Conservation (phyloP, 2,888 invertebrate species). For the Cryptocephalus primarius region DNA sequence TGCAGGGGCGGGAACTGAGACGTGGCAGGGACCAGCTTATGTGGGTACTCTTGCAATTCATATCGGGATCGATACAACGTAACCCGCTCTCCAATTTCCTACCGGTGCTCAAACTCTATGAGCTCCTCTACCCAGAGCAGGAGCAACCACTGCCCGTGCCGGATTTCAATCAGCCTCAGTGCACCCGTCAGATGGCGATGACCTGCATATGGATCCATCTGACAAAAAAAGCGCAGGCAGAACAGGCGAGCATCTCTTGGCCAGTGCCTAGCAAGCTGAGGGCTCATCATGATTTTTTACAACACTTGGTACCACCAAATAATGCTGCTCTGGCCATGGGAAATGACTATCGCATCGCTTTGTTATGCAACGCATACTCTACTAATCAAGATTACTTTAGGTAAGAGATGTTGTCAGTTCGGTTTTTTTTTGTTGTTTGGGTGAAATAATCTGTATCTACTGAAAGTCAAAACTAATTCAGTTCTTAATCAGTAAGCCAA, state of each 20-base stretch:
- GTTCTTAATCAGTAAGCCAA: conserved; percentile 59
- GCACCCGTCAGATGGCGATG: conserved; percentile 85
- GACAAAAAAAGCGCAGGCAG: conserved; percentile 82
- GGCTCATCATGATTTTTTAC: conserved; percentile 58
- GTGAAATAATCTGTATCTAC: no score
- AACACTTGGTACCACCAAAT: conserved; percentile 70
- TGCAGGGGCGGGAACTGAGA: conserved; percentile 52
- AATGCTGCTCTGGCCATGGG: conserved; percentile 62
- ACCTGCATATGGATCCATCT: conserved; percentile 96
- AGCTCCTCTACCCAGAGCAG: conserved; percentile 84
- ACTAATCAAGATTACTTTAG: conserved; percentile 77
- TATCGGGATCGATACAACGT: conserved; percentile 91
- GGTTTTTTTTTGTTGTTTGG: no score
- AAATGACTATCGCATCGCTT: conserved; percentile 79
- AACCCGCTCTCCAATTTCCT: conserved; percentile 83
- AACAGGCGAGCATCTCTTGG: conserved; percentile 52
- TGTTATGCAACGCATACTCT: conserved; percentile 91
- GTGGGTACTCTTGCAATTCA: conserved; percentile 96
- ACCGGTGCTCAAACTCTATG: conserved; percentile 83
- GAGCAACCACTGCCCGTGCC: conserved; percentile 83
- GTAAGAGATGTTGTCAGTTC: no score
- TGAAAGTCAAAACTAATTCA: no score
- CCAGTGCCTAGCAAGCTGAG: conserved; percentile 30
- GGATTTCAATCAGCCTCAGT: conserved; percentile 75
- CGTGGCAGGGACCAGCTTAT: conserved; percentile 95